Conservation (phyloP, 2,888 invertebrate species). For the Micoletzkya japonica region DNA sequence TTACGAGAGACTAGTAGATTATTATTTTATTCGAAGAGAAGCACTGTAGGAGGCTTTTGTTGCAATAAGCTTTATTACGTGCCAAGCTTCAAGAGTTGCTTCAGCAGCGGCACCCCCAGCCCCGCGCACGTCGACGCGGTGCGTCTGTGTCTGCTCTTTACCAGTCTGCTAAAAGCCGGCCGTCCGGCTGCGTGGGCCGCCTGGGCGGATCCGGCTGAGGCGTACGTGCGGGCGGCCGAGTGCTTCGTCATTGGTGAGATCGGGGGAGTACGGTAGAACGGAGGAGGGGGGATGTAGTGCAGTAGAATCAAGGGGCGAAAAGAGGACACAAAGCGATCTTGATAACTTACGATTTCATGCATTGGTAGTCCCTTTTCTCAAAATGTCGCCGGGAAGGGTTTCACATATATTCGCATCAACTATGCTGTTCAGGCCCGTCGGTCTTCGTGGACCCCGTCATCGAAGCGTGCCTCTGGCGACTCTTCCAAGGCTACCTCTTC, state of each 20-base stretch:
- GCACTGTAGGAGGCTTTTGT: too few relatives aligned
- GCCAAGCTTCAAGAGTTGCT: too few relatives aligned
- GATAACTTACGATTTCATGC: not conserved
- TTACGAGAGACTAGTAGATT: too few relatives aligned
- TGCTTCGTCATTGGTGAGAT: conserved; percentile 48
- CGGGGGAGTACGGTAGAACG: not conserved
- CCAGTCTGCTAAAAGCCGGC: conserved; percentile 41
- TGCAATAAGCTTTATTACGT: too few relatives aligned
- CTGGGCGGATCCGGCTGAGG: conserved; percentile 44
- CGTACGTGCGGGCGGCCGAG: conserved; percentile 51
- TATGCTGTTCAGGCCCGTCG: conserved; percentile 43
- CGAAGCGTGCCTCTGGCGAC: conserved; percentile 30
- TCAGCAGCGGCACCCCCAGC: conserved; percentile 30
- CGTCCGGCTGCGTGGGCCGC: conserved; percentile 43
- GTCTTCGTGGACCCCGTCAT: conserved; percentile 46
- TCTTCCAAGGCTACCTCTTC: conserved; percentile 44
- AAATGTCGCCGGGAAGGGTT: too few relatives aligned
- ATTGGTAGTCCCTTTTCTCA: not conserved
- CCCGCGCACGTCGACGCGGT: conserved; percentile 57
- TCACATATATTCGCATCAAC: too few relatives aligned
- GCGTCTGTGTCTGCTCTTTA: conserved; percentile 51
- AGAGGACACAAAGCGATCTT: not conserved
- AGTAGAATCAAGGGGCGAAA: too few relatives aligned
- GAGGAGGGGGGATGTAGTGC: not conserved
- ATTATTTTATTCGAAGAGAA: too few relatives aligned